Evolutionary conservation across 2,797 vertebrate genomes (phyloP), one percentile per base, ranked within the genome.

Genomic region (Microctenopoma stevenorrisi): DNA sequence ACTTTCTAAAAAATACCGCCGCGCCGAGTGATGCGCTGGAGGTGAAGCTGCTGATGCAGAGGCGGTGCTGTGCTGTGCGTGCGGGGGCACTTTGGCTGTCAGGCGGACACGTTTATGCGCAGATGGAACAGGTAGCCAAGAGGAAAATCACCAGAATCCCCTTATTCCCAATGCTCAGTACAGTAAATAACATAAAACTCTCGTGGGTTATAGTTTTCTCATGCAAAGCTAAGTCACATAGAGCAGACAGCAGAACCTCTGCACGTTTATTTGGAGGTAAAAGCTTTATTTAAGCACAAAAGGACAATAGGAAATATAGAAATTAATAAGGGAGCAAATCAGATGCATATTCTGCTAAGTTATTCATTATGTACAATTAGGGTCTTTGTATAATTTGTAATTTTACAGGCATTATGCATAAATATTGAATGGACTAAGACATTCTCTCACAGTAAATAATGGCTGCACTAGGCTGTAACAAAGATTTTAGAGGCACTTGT

Each of bases 1-100:
- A 91, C 89, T 87, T 90, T 84, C 67, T 82, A 78, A 87, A 88
- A 82, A 62, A 83, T 50, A 64, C 69, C 44, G 51, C 63, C 52
- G 61, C 51, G 71, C 73, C 64, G 67, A 66, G 69, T 69, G 89
- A 86, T 82, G 86, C 86, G 84, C 81, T n/a, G 76, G 75, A 86
- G 79, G 78, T 62, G 80, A 82, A 75, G 86, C 57, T 78, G 81
- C 78, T 71, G 30, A 74, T 78, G 81, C 79, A 42, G 86, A 82
- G 78, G 68, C 57, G 63, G 67, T 22, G 44, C 18, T 48, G 7
- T 11, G 58, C 55, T 57, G 82, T 33, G 78, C 81, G 80, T 84
- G 85, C 74, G 78, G 76, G 76, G 85, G 73, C 69, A 67, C 71
- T 42, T 64, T 64, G 57, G 65, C 72, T 61, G 81, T 81, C 78